Evolutionary conservation across 2,888 invertebrate genomes (phyloP), one percentile per base, ranked within the genome.

Genomic region (Mactromeris polynyma): DNA sequence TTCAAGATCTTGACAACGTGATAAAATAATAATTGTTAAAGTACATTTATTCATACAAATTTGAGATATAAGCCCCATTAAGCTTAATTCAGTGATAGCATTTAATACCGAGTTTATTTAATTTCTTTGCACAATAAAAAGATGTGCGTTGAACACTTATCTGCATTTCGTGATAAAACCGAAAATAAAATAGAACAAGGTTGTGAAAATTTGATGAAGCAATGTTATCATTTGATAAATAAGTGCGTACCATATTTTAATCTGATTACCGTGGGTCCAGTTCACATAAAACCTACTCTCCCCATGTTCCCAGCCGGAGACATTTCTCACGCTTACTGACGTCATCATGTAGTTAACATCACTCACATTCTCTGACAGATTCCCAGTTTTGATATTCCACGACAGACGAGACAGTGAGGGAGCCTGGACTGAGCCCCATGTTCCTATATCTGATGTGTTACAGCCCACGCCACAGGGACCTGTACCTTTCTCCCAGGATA

Each of bases 381-480:
- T 84, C 17, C 83, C 83, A 40, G 19, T 42, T 21, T 21, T 17
- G 1, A 77, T 9, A 21, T 46, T 73, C 83, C 86, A 88, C 26
- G 83, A 36, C 46, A 88, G 38, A 38, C 31, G 6, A 21, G 54
- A 51, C 33, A 89, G 46, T 21, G 51, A 2, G 9, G 86, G 36
- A 42, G 51, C 26, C 0, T 42, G n/a, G 21, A 54, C 42, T 42
- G 79, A 51, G 42, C 79, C 46, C 17, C 33, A 77, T 9, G 9
- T 77, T 31, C 88, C 90, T 11, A 92, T 69, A n/a, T 89, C 83
- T 14, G 84, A 9, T 7, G 26, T 31, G 3, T 82, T 83, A 82
- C 93, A 93, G 17, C 82, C 46, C 0, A 78, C 26, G 1, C 92
- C 92, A 84, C 93, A 93, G 4, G 92, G 92, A 19, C 93, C 93